These are phyloP conservation scores for Portunus trituberculatus DNA, from an alignment of 1,140 invertebrate species.

Conservation along the genomic window DNA sequence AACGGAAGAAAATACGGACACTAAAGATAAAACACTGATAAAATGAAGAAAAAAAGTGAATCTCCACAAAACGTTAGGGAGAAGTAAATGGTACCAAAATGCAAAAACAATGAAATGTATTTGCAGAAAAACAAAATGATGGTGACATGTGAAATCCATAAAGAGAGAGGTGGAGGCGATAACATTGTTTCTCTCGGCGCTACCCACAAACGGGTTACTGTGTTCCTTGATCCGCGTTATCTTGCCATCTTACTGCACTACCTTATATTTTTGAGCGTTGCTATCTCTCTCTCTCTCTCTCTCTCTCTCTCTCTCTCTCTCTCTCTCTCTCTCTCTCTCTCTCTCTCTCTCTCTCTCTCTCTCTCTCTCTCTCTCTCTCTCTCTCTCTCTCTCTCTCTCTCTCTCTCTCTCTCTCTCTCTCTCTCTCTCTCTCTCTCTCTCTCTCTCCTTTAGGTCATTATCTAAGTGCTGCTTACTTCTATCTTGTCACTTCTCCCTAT, in stretches of 20 bases:
- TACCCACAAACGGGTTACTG: not conserved
- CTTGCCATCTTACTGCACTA: not conserved
- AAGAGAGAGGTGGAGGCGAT: not conserved
- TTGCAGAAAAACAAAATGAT: not conserved
- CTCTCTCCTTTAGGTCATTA: not conserved
- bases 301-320: not conserved
- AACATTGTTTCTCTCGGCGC: not conserved
- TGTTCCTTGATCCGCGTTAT: not conserved
- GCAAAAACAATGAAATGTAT: too few species aligned
- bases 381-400: not conserved
- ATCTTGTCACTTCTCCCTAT: not conserved
- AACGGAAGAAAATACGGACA: too few species aligned
- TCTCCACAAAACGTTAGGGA: too few species aligned
- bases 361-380: not conserved
- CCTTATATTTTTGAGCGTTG: not conserved
- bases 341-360: too few species aligned
- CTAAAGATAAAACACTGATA: too few species aligned
- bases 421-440: not conserved
- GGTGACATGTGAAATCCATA: not conserved
- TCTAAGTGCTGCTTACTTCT: not conserved
- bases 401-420: not conserved
- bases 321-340: not conserved
- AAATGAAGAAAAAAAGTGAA: too few species aligned
- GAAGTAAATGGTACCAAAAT: too few species aligned
- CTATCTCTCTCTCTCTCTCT: not conserved